Percentiles rank a stretch among this genome's conserved stretches.
phyloP scores from a whole-genome alignment of 2,113 vertebrate species.

The Donacobius atricapilla region DNA sequence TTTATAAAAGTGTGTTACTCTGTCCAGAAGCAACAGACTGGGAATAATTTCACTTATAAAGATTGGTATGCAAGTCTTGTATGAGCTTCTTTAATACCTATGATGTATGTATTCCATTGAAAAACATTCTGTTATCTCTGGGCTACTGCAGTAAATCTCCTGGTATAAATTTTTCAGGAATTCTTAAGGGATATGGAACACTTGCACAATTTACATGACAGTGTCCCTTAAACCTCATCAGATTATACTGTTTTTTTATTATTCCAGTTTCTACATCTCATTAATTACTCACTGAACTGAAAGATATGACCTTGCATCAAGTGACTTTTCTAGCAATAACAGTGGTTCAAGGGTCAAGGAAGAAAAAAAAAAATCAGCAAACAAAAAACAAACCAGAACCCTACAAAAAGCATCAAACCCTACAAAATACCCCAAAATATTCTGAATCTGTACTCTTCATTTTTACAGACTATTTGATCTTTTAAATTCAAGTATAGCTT shows the following conservation, averaged over 20 bases:
- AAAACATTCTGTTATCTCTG: neutral
- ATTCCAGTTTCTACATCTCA: neutral
- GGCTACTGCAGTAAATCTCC: neutral
- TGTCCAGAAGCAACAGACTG: neutral
- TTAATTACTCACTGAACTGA: neutral
- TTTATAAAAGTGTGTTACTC: neutral
- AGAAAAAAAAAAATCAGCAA: too few species aligned
- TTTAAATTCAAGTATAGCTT: neutral
- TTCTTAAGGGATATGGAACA: neutral
- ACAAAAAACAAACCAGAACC: neutral
- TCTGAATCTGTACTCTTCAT: neutral
- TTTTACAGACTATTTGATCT: neutral
- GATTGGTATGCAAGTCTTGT: neutral
- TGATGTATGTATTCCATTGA: neutral
- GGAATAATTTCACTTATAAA: neutral
- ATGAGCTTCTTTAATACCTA: neutral
- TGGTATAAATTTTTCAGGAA: neutral
- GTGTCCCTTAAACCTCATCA: neutral
- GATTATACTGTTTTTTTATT: neutral
- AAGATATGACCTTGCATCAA: neutral
- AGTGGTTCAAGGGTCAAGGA: neutral
- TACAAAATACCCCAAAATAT: neutral
- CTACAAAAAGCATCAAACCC: neutral
- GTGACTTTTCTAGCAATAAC: neutral
- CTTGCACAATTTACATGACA: neutral